Percentiles rank a stretch among this genome's conserved stretches.
Evolutionary conservation across 2,797 vertebrate genomes (phyloP).

Genomic region (Gambelia wislizenii): DNA sequence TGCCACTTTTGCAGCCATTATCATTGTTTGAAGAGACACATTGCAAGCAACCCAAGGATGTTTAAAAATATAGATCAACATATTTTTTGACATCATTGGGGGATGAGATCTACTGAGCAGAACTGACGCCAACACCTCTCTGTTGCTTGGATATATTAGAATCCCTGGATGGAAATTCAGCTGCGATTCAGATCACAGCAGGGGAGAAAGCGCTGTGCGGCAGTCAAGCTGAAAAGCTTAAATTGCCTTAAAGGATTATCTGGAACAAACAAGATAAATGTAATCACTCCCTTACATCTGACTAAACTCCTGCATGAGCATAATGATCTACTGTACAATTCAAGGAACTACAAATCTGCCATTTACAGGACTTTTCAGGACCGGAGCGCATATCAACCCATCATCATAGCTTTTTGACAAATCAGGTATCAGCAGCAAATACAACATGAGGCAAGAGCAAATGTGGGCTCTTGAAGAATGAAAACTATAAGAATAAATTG

Average conservation of each 20-base stretch:
- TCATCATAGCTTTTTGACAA: neutral
- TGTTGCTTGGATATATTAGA: constrained; percentile 6
- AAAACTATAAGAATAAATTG: neutral
- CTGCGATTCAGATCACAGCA: constrained; percentile 8
- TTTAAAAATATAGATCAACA: neutral
- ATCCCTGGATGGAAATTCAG: neutral
- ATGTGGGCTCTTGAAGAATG: constrained; percentile 26
- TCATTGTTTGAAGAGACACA: neutral
- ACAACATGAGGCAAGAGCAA: too few species aligned
- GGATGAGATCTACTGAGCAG: constrained; percentile 12
- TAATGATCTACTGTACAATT: constrained; percentile 32
- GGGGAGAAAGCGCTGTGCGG: constrained; percentile 7
- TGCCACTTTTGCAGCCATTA: accelerated
- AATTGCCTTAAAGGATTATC: constrained; percentile 29
- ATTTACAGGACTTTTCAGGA: neutral
- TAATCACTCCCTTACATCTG: constrained; percentile 39
- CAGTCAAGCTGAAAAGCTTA: constrained; percentile 27
- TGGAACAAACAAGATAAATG: constrained; percentile 36
- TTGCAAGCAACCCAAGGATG: neutral
- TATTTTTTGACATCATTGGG: constrained; percentile 23
- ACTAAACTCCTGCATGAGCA: constrained; percentile 24
- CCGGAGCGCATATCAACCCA: neutral
- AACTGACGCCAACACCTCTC: neutral
- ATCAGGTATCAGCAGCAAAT: neutral
- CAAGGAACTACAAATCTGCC: constrained; percentile 41